Evolutionary conservation across 2,888 invertebrate genomes (phyloP).

Genomic region (Chloroclysta siterata): DNA sequence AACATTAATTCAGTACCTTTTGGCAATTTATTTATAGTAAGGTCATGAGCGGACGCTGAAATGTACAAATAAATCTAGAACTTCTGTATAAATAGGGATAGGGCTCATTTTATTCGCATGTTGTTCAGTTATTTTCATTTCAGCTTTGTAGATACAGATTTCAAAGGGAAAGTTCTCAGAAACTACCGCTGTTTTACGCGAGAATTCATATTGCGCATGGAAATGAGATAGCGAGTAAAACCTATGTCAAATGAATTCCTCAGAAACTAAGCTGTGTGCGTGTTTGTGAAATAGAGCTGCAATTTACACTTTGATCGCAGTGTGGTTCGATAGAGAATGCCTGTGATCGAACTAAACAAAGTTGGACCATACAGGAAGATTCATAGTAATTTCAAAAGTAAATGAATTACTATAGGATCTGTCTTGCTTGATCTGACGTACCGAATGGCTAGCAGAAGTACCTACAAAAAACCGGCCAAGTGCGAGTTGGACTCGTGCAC

Average conservation of each 20-base stretch:
- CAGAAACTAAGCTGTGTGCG: neutral
- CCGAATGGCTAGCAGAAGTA: too few relatives aligned
- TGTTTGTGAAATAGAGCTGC: neutral
- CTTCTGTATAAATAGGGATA: neutral
- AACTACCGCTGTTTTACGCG: neutral
- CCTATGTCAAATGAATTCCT: constrained; percentile 4
- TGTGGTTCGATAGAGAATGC: neutral
- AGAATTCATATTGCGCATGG: constrained; percentile 16
- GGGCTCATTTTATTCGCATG: constrained; percentile 4
- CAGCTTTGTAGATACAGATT: constrained; percentile 11
- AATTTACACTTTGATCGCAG: neutral
- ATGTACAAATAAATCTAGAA: neutral
- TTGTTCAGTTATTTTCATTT: constrained; percentile 16
- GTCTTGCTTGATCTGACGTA: too few relatives aligned
- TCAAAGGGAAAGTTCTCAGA: constrained; percentile 12
- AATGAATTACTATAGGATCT: too few relatives aligned
- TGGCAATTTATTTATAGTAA: neutral
- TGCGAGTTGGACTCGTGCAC: too few relatives aligned
- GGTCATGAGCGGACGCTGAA: neutral
- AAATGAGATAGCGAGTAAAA: constrained; percentile 10
- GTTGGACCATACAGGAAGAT: too few relatives aligned
- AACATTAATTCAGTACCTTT: neutral
- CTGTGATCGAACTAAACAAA: neutral
- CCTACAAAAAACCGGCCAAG: too few relatives aligned
- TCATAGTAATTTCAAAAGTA: too few relatives aligned